phyloP scores from a whole-genome alignment of 2,113 vertebrate species.

The Fukomys damarensis region DNA sequence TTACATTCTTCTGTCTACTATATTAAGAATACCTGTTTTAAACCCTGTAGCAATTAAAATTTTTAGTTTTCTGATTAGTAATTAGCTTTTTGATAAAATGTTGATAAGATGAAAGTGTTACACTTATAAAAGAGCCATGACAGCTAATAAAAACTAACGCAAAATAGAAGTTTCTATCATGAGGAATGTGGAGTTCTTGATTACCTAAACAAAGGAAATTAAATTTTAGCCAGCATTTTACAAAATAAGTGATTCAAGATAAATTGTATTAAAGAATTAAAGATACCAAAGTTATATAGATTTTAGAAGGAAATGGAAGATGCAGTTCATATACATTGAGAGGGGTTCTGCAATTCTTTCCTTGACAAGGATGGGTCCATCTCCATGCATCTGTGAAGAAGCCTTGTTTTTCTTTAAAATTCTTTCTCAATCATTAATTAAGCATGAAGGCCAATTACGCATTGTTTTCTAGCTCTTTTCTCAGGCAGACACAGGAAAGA shows the following conservation, averaged over 20 bases:
- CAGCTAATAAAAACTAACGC: not conserved
- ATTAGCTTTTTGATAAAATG: conserved; percentile 29
- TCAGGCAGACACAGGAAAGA: not conserved
- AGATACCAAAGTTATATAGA: conserved; percentile 16
- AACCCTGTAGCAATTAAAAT: not conserved
- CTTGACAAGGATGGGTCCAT: not conserved
- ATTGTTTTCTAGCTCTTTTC: not conserved
- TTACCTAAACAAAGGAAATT: not conserved
- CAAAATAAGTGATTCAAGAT: not conserved
- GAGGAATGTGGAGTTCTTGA: not conserved
- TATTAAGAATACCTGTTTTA: conserved; percentile 27
- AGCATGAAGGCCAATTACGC: not conserved
- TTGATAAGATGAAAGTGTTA: not conserved
- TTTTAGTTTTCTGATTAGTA: not conserved
- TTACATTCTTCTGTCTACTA: not conserved
- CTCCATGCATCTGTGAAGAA: not conserved
- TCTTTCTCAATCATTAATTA: conserved; percentile 16
- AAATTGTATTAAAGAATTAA: not conserved
- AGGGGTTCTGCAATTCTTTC: not conserved
- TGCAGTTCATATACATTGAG: not conserved
- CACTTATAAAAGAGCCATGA: not conserved
- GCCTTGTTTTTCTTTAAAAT: not conserved
- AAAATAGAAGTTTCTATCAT: conserved; percentile 3
- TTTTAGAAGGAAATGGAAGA: conserved; percentile 3
- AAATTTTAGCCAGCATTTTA: conserved; percentile 13